A percentile compares a stretch with the other conserved stretches of the same genome.
Conservation (phyloP, 1,140 invertebrate genomes). For the Aphelenchoides besseyi region DNA sequence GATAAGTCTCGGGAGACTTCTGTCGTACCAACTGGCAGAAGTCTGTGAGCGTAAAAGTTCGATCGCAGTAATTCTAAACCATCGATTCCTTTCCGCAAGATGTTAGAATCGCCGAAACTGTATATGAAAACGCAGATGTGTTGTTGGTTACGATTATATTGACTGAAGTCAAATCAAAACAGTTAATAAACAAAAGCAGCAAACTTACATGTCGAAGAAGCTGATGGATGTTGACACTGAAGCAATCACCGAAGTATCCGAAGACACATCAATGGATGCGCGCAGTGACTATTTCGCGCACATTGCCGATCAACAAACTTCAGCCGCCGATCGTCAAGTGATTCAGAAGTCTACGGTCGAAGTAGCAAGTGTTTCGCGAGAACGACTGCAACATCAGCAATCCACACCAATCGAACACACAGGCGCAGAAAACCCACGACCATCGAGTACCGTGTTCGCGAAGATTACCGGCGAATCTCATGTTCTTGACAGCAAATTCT, state of each 20-base stretch:
- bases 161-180: too few relatives aligned
- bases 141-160: too few relatives aligned
- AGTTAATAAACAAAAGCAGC: too few relatives aligned
- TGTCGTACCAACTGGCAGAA: too few relatives aligned
- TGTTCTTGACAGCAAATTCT: neutral
- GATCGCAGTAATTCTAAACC: too few relatives aligned
- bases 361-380: slow-evolving; percentile 5
- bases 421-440: neutral
- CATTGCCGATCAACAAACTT: slow-evolving; percentile 8
- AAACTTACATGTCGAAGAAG: neutral
- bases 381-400: neutral
- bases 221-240: neutral
- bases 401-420: neutral
- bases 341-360: slow-evolving; percentile 18
- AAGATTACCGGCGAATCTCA: neutral
- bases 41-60: too few relatives aligned
- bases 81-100: too few relatives aligned
- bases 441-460: neutral
- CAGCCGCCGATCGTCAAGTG: slow-evolving; percentile 1
- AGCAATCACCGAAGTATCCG: neutral
- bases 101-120: too few relatives aligned
- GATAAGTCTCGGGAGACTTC: too few relatives aligned
- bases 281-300: slow-evolving; percentile 9
- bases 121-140: too few relatives aligned
- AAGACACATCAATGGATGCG: slow-evolving; percentile 8